These are phyloP conservation scores for Raja brachyura DNA, from an alignment of 2,113 vertebrate genomes.

Conservation along the genomic window DNA sequence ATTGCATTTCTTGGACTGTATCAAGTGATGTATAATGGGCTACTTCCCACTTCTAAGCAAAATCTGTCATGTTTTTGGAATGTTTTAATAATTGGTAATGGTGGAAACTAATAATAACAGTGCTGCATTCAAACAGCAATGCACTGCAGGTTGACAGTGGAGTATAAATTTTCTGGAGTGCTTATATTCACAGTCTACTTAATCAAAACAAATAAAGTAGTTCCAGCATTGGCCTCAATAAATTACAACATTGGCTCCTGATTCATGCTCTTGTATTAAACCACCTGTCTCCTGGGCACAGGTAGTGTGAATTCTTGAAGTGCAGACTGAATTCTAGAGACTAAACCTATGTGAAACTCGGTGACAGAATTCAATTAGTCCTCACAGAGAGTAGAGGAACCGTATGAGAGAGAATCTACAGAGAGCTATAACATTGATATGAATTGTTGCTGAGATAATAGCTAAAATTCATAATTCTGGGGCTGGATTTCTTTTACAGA, in stretches of 20 bases:
- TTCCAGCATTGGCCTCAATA: not conserved
- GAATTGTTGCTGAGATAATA: slow-evolving; percentile 3
- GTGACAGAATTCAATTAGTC: slow-evolving; percentile 9
- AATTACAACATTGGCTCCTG: not conserved
- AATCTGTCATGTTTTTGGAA: slow-evolving; percentile 1
- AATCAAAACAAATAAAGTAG: slow-evolving; percentile 13
- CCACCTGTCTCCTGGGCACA: not conserved
- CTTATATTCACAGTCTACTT: slow-evolving; percentile 19
- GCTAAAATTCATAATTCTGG: not conserved
- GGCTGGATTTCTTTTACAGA: not conserved
- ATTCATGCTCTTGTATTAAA: not conserved
- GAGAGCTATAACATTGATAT: not conserved
- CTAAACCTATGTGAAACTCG: not conserved
- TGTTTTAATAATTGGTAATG: slow-evolving; percentile 16
- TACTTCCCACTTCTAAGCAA: slow-evolving; percentile 21
- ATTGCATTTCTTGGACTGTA: not conserved
- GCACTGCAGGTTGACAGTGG: not conserved
- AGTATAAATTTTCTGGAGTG: slow-evolving; percentile 9
- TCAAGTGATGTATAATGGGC: slow-evolving; percentile 1
- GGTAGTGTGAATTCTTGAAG: not conserved
- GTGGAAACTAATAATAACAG: not conserved
- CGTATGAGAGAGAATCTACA: not conserved
- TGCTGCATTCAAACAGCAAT: slow-evolving; percentile 10
- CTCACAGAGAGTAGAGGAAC: not conserved
- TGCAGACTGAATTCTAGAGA: not conserved